Percentiles rank a stretch among this genome's conserved stretches.
phyloP scores from a whole-genome alignment of 2,888 invertebrate species.

The Rhorus exstirpatorius region DNA sequence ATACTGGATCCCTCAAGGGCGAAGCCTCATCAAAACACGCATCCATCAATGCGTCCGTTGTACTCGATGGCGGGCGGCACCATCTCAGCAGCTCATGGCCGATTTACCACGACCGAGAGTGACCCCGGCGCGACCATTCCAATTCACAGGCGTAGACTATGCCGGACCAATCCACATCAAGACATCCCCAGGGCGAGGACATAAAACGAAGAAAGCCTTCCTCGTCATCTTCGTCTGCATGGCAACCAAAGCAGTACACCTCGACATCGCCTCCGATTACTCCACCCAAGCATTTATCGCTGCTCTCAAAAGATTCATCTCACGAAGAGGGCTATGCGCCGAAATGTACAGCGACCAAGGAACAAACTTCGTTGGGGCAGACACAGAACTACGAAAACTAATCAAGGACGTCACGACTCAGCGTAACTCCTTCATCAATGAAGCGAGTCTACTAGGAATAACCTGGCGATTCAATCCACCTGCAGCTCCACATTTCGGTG shows the following conservation, averaged over 20 bases:
- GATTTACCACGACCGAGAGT: background rate
- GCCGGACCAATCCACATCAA: background rate
- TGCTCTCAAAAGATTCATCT: background rate
- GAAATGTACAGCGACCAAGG: background rate
- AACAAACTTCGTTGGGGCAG: background rate
- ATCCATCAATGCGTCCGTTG: no score
- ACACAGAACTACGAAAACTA: background rate
- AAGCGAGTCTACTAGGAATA: background rate
- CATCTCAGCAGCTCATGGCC: background rate
- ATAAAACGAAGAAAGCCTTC: background rate
- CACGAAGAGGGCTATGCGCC: no score
- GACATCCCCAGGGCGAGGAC: background rate
- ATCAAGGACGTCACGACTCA: background rate
- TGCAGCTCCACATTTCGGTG: background rate
- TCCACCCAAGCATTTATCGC: background rate
- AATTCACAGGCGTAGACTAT: background rate
- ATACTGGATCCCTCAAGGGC: no score
- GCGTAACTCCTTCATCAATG: no score
- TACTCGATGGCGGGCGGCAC: background rate
- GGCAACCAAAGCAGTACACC: background rate
- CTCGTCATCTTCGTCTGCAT: background rate
- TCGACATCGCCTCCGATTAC: background rate
- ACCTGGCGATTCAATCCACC: background rate
- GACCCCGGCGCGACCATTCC: background rate
- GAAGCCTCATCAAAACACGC: no score